Conservation (phyloP, 1,140 invertebrate genomes). For the Drosophila truncata region DNA sequence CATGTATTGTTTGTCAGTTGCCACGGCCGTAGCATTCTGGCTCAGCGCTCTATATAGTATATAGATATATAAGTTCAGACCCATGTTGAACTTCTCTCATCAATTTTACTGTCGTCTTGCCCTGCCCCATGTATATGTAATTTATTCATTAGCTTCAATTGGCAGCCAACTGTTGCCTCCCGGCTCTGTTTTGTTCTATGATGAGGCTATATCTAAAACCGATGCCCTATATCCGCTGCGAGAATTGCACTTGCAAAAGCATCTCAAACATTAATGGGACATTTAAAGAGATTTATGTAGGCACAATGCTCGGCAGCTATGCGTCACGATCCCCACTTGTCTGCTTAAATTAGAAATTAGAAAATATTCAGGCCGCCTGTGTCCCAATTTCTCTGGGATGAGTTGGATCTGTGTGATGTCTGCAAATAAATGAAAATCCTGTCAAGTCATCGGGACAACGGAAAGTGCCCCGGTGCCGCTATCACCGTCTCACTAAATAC, state of each 20-base stretch:
- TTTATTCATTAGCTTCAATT: conserved; percentile 76
- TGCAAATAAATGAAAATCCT: conserved; percentile 27
- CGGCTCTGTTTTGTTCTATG: not conserved
- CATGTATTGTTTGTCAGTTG: conserved; percentile 36
- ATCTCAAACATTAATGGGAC: conserved; percentile 42
- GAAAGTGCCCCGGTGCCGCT: conserved; percentile 37
- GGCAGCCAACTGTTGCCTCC: conserved; percentile 41
- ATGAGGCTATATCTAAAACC: conserved; percentile 7
- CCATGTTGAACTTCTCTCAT: conserved; percentile 56
- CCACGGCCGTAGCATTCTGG: conserved; percentile 12
- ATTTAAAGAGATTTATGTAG: conserved; percentile 45
- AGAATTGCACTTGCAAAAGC: conserved; percentile 45
- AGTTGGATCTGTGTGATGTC: conserved; percentile 2
- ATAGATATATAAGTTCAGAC: conserved; percentile 31
- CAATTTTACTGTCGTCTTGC: conserved; percentile 42
- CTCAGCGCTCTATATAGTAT: conserved; percentile 1
- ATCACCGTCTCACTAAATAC: conserved; percentile 44
- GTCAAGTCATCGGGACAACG: conserved; percentile 24
- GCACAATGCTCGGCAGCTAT: conserved; percentile 7
- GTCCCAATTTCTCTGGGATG: conserved; percentile 22
- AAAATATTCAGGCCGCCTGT: conserved; percentile 35
- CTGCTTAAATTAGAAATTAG: conserved; percentile 51
- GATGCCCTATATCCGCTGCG: conserved; percentile 20
- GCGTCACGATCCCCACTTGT: conserved; percentile 23
- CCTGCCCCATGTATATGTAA: conserved; percentile 39